Percentiles rank a stretch among this genome's conserved stretches.
These are phyloP conservation scores for Volucella zonaria DNA, from an alignment of 2,888 invertebrate genomes.

Conservation along the genomic window DNA sequence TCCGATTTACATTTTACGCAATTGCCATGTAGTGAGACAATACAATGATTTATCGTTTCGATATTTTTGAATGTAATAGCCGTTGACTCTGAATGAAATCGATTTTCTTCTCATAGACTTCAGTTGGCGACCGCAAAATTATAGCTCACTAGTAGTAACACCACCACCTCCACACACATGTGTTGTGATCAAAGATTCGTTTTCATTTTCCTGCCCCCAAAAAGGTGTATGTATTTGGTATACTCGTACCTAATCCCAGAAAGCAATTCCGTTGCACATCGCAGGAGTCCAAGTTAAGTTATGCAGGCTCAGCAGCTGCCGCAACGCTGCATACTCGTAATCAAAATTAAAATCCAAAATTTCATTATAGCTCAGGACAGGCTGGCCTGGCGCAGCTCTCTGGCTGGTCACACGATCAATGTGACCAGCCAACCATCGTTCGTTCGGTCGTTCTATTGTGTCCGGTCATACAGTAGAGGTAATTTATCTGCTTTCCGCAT, in stretches of 20 bases:
- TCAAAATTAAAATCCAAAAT: constrained; percentile 67
- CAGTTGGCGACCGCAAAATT: constrained; percentile 5
- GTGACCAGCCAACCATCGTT: constrained; percentile 47
- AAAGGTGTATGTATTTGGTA: not conserved
- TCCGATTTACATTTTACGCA: not conserved
- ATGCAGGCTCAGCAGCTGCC: constrained; percentile 57
- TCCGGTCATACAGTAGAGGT: constrained; percentile 57
- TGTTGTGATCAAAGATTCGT: constrained; percentile 42
- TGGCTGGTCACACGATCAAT: constrained; percentile 3
- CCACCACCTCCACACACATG: constrained; percentile 15
- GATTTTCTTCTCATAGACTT: constrained; percentile 38
- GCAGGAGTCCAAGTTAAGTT: constrained; percentile 44
- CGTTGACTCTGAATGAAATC: constrained; percentile 34
- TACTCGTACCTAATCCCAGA: constrained; percentile 20
- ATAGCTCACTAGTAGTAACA: constrained; percentile 4
- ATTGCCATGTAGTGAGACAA: constrained; percentile 45
- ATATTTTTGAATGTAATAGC: constrained; percentile 46
- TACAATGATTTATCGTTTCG: constrained; percentile 49
- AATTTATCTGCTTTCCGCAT: constrained; percentile 68
- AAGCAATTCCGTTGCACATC: constrained; percentile 53
- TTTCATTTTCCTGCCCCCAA: constrained; percentile 21
- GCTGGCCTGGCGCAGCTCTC: not conserved
- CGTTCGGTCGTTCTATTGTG: constrained; percentile 54
- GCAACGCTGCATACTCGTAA: constrained; percentile 41
- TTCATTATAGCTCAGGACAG: constrained; percentile 16